These are phyloP conservation scores for Naso thynnoides DNA, from an alignment of 2,797 vertebrate genomes.

Conservation along the genomic window DNA sequence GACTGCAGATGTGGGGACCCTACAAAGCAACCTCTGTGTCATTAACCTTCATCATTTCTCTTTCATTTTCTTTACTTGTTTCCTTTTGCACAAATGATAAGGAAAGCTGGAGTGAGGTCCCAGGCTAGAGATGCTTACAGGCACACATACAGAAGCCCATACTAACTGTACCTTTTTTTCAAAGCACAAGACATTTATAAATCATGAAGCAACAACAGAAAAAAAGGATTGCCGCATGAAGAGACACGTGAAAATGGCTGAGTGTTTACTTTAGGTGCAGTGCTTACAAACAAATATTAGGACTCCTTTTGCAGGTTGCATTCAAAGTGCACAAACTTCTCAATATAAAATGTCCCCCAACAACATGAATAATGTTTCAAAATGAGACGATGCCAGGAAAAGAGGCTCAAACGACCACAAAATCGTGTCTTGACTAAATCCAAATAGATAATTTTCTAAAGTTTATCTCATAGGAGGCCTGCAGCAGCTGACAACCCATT, in stretches of 20 bases:
- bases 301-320: not conserved
- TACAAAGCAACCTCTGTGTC: constrained; percentile 78
- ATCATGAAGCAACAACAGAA: constrained; percentile 62
- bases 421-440: constrained; percentile 6
- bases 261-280: constrained; percentile 35
- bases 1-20: constrained; percentile 79
- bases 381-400: constrained; percentile 8
- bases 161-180: constrained; percentile 30
- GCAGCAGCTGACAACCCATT: constrained; percentile 45
- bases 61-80: constrained; percentile 47
- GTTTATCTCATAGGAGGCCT: constrained; percentile 34
- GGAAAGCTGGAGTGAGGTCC: constrained; percentile 19
- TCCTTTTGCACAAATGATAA: constrained; percentile 17
- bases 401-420: constrained; percentile 2
- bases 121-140: constrained; percentile 10
- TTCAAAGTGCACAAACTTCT: not conserved
- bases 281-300: constrained; percentile 1
- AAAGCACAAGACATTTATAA: constrained; percentile 67
- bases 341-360: not conserved
- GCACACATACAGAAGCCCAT: constrained; percentile 16
- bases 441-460: constrained; percentile 20
- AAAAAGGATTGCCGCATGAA: constrained; percentile 25
- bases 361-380: constrained; percentile 1
- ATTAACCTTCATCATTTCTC: constrained; percentile 58
- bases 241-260: constrained; percentile 19